Evolutionary conservation across 2,797 vertebrate genomes (phyloP).

Genomic region (Telmatherina bonti): DNA sequence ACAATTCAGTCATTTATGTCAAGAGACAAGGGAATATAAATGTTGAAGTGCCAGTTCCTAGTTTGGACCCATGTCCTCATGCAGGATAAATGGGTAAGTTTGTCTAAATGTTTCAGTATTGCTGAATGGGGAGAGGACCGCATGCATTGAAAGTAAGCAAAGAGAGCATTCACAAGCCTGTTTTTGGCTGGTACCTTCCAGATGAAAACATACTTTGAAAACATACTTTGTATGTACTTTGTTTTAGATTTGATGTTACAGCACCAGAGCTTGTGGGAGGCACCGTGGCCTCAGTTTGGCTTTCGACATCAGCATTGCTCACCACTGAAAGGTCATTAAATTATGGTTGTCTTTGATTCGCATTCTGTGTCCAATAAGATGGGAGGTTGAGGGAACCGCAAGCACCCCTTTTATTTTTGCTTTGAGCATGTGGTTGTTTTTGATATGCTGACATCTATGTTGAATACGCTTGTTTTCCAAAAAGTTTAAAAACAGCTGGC

Average conservation of each 20-base stretch:
- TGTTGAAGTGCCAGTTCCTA: background rate
- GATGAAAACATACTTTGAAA: constrained; percentile 1
- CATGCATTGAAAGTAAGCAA: background rate
- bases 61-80: background rate
- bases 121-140: background rate
- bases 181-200: background rate
- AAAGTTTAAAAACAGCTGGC: constrained; percentile 18
- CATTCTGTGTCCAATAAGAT: constrained; percentile 71
- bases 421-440: constrained; percentile 49
- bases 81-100: background rate
- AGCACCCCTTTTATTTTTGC: constrained; percentile 63
- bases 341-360: constrained; percentile 76
- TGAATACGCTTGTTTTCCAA: constrained; percentile 38
- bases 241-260: constrained; percentile 30
- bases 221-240: background rate
- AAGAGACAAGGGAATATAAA: background rate
- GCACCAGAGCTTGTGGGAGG: constrained; percentile 61
- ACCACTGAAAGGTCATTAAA: constrained; percentile 71
- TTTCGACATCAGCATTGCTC: constrained; percentile 67
- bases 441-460: constrained; percentile 22
- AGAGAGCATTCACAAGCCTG: constrained; percentile 6
- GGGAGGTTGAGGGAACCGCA: constrained; percentile 53
- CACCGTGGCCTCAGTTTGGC: constrained; percentile 52
- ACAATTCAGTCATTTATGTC: background rate
- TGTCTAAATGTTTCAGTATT: background rate